phyloP scores from a whole-genome alignment of 2,113 vertebrate genomes.

The Mola mola region DNA sequence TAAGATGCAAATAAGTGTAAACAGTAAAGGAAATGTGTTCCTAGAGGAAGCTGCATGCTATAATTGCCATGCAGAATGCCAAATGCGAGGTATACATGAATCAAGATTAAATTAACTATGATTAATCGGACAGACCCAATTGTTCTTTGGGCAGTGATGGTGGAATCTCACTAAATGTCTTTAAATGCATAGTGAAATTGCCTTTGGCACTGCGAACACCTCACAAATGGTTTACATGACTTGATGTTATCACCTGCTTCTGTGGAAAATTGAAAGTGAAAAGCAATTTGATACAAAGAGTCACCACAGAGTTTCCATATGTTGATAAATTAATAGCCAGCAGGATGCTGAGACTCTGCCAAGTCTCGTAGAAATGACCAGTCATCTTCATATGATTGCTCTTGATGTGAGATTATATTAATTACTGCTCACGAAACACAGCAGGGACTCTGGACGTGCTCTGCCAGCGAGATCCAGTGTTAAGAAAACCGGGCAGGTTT shows the following conservation, averaged over 20 bases:
- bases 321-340: slow-evolving; percentile 99
- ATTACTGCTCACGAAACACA: slow-evolving; percentile 89
- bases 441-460: slow-evolving; percentile 82
- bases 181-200: slow-evolving; percentile 77
- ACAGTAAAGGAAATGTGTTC: slow-evolving; percentile 61
- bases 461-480: slow-evolving; percentile 78
- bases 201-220: slow-evolving; percentile 75
- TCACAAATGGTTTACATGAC: slow-evolving; percentile 80
- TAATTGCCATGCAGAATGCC: slow-evolving; percentile 78
- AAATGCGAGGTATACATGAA: slow-evolving; percentile 70
- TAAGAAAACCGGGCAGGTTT: slow-evolving; percentile 65
- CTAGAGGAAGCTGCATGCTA: slow-evolving; percentile 62
- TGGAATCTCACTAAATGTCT: slow-evolving; percentile 76
- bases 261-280: slow-evolving; percentile 84
- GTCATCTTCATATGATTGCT: slow-evolving; percentile 93
- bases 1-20: slow-evolving; percentile 66
- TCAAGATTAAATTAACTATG: slow-evolving; percentile 78
- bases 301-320: slow-evolving; percentile 97
- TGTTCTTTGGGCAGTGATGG: slow-evolving; percentile 77
- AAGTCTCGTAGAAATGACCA: slow-evolving; percentile 95
- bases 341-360: slow-evolving; percentile 97
- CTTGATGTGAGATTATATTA: slow-evolving; percentile 97
- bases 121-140: slow-evolving; percentile 78
- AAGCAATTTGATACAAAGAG: slow-evolving; percentile 91
- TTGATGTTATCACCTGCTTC: slow-evolving; percentile 81